These are phyloP conservation scores for Operophtera brumata DNA, from an alignment of 2,888 invertebrate species.

Conservation along the genomic window DNA sequence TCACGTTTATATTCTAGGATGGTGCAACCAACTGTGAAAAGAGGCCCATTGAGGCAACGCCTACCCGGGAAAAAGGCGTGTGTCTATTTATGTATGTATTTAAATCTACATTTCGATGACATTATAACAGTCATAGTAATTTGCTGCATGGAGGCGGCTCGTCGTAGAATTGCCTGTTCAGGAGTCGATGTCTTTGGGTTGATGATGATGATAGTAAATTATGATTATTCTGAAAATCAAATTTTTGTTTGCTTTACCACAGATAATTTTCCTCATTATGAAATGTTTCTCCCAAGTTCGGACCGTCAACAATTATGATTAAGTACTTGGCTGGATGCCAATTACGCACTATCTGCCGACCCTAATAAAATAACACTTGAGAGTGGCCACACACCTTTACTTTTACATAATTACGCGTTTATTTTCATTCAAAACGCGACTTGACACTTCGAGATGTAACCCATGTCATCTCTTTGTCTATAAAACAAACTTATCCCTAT, in stretches of 20 bases:
- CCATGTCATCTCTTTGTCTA: constrained; percentile 68
- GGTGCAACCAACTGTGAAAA: too few relatives aligned
- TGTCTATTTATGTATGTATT: too few relatives aligned
- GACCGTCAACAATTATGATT: constrained; percentile 21
- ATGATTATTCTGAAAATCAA: too few relatives aligned
- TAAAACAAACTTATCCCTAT: constrained; percentile 38
- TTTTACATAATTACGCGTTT: constrained; percentile 68
- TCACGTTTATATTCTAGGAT: too few relatives aligned
- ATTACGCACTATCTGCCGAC: constrained; percentile 35
- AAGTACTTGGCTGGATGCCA: constrained; percentile 5
- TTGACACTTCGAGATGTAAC: constrained; percentile 70
- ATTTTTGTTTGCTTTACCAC: too few relatives aligned
- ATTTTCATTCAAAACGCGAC: constrained; percentile 71
- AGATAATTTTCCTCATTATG: background rate
- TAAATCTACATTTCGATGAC: background rate
- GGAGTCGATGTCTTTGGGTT: too few relatives aligned
- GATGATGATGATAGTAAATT: too few relatives aligned
- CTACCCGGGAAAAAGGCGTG: too few relatives aligned
- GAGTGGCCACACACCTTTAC: constrained; percentile 55
- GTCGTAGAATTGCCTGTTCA: too few relatives aligned
- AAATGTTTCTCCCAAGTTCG: background rate
- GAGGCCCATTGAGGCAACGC: too few relatives aligned
- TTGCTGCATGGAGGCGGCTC: too few relatives aligned
- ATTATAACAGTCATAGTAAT: too few relatives aligned
- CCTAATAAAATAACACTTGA: constrained; percentile 62